Conservation (phyloP, 2,113 vertebrate species). For the Salminus brasiliensis region DNA sequence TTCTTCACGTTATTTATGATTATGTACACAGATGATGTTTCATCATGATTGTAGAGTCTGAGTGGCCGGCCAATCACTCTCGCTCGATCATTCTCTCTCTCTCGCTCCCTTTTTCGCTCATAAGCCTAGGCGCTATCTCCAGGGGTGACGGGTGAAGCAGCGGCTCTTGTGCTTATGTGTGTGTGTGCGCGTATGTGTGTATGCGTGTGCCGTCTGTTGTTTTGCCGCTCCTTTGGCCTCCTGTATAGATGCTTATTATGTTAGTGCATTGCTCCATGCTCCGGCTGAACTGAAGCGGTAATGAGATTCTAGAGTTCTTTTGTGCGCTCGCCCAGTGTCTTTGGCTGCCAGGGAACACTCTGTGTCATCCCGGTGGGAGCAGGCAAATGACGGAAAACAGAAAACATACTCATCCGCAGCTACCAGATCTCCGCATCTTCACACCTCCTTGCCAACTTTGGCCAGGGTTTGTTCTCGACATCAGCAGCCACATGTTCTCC, state of each 20-base stretch:
- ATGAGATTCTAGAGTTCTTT: constrained; percentile 66
- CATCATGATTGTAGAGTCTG: constrained; percentile 74
- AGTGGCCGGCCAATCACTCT: constrained; percentile 51
- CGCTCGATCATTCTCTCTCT: constrained; percentile 60
- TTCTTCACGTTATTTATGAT: constrained; percentile 68
- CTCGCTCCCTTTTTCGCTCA: constrained; percentile 65
- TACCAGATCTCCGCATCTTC: background rate
- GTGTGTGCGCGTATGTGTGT: constrained; percentile 7
- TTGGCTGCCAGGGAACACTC: constrained; percentile 35
- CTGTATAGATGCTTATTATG: constrained; percentile 67
- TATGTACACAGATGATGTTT: constrained; percentile 76
- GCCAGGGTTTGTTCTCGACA: background rate
- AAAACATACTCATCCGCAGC: background rate
- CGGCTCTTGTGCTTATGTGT: constrained; percentile 19
- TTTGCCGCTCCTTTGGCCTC: constrained; percentile 38
- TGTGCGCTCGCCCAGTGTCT: constrained; percentile 61
- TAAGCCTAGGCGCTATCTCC: constrained; percentile 58
- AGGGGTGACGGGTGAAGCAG: constrained; percentile 52
- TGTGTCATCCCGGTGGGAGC: constrained; percentile 23
- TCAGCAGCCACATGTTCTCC: background rate
- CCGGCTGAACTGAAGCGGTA: constrained; percentile 61
- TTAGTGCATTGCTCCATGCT: constrained; percentile 33
- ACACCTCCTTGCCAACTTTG: background rate
- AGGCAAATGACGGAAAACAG: constrained; percentile 32
- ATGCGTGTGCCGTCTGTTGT: constrained; percentile 9